phyloP scores from a whole-genome alignment of 2,797 vertebrate genomes.

The Anguilla obscura region DNA sequence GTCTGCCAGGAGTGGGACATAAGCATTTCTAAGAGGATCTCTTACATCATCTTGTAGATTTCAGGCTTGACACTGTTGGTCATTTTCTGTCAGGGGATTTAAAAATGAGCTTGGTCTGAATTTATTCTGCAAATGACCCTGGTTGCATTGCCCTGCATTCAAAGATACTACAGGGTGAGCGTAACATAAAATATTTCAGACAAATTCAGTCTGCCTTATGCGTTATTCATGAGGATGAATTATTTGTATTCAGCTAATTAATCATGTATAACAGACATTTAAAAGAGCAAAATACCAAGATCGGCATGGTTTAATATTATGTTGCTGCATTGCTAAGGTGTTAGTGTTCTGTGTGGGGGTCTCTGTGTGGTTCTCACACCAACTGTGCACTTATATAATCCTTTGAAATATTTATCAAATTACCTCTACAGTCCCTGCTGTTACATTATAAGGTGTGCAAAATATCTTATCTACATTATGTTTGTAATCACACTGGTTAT shows the following conservation, averaged over 20 bases:
- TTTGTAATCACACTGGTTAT: not conserved
- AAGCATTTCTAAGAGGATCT: not conserved
- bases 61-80: not conserved
- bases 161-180: not conserved
- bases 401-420: constrained; percentile 7
- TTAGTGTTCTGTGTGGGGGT: not conserved
- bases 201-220: constrained; percentile 18
- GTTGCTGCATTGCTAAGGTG: not conserved
- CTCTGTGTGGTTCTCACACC: constrained; percentile 3
- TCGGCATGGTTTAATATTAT: not conserved
- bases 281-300: constrained; percentile 19
- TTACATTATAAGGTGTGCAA: not conserved
- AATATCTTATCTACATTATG: not conserved
- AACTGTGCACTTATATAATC: constrained; percentile 21
- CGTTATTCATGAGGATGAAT: constrained; percentile 30
- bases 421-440: not conserved
- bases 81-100: not conserved
- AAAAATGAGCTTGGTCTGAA: not conserved
- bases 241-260: constrained; percentile 27
- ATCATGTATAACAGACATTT: constrained; percentile 27
- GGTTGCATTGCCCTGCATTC: not conserved
- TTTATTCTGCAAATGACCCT: not conserved
- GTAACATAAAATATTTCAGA: not conserved
- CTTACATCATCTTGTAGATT: not conserved
- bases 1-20: not conserved